A percentile compares a stretch with the other conserved stretches of the same genome.
Conservation (phyloP, 1,140 invertebrate species). For the Lordiphosa stackelbergi region DNA sequence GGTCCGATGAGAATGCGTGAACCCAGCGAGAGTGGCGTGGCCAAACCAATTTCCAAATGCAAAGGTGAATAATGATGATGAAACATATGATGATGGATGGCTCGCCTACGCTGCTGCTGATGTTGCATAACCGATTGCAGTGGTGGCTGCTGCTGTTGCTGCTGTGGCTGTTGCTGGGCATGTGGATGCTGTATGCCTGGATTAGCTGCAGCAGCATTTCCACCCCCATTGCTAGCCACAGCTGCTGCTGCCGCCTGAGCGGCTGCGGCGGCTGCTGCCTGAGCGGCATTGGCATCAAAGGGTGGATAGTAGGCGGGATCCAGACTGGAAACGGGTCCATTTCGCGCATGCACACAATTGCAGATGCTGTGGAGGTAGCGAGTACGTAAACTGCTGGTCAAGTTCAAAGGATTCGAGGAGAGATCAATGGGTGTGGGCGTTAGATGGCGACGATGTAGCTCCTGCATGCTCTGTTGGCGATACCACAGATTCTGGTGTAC, state of each 20-base stretch:
- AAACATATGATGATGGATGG: slow-evolving; percentile 83
- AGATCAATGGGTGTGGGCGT: slow-evolving; percentile 74
- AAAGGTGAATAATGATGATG: slow-evolving; percentile 82
- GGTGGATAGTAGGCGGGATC: slow-evolving; percentile 72
- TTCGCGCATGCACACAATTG: slow-evolving; percentile 63
- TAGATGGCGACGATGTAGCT: slow-evolving; percentile 74
- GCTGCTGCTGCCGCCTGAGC: slow-evolving; percentile 13
- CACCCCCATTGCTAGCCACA: slow-evolving; percentile 9
- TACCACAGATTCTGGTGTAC: slow-evolving; percentile 86
- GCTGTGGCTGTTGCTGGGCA: slow-evolving; percentile 32
- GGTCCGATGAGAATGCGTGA: slow-evolving; percentile 69
- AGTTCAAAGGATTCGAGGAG: slow-evolving; percentile 63
- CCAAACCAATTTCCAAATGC: slow-evolving; percentile 80
- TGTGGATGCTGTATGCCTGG: slow-evolving; percentile 11
- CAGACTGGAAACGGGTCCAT: slow-evolving; percentile 67
- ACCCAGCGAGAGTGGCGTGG: slow-evolving; percentile 51
- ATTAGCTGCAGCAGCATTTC: slow-evolving; percentile 10
- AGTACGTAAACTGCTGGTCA: slow-evolving; percentile 58
- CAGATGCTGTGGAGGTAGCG: slow-evolving; percentile 66
- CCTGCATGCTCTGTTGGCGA: slow-evolving; percentile 84
- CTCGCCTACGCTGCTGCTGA: slow-evolving; percentile 65
- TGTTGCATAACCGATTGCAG: slow-evolving; percentile 35
- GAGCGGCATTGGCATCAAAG: slow-evolving; percentile 35
- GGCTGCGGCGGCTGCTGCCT: slow-evolving; percentile 13
- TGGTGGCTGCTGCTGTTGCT: slow-evolving; percentile 33